phyloP scores from a whole-genome alignment of 2,797 vertebrate species.

The Pampus argenteus region DNA sequence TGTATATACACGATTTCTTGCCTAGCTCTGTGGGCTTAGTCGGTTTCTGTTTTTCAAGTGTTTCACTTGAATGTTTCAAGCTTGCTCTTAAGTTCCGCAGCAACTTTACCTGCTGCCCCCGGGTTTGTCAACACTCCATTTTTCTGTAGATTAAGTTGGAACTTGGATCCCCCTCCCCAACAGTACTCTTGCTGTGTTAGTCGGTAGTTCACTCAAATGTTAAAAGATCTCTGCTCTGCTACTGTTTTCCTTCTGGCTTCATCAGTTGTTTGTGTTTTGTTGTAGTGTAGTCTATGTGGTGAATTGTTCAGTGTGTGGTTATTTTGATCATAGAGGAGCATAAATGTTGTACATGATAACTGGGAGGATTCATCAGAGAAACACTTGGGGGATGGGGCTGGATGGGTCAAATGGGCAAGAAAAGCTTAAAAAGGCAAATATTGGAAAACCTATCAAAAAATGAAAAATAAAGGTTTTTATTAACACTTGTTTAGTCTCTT shows the following conservation, averaged over 20 bases:
- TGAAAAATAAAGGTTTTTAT: conserved; percentile 94
- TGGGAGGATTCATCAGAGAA: conserved; percentile 58
- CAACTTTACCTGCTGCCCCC: conserved; percentile 21
- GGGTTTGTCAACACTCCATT: conserved; percentile 82
- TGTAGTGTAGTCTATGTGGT: conserved; percentile 32
- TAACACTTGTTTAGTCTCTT: conserved; percentile 61
- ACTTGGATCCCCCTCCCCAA: neutral
- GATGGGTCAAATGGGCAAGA: conserved; percentile 62
- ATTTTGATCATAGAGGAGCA: conserved; percentile 87
- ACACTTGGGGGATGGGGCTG: conserved; percentile 52
- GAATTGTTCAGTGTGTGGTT: conserved; percentile 65
- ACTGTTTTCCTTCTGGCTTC: conserved; percentile 22
- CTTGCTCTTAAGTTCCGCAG: conserved; percentile 76
- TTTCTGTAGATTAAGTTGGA: conserved; percentile 54
- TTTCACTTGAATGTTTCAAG: conserved; percentile 72
- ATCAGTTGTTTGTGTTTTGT: conserved; percentile 21
- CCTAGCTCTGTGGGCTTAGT: conserved; percentile 48
- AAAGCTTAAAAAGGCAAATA: conserved; percentile 67
- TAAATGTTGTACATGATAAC: conserved; percentile 55
- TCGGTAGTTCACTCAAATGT: conserved; percentile 18
- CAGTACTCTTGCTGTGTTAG: conserved; percentile 17
- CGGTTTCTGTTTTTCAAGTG: conserved; percentile 29
- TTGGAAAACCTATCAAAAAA: conserved; percentile 75
- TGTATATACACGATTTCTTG: conserved; percentile 71
- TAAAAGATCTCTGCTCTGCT: conserved; percentile 32